Conservation (phyloP, 2,797 vertebrate species). For the Tadarida brasiliensis region DNA sequence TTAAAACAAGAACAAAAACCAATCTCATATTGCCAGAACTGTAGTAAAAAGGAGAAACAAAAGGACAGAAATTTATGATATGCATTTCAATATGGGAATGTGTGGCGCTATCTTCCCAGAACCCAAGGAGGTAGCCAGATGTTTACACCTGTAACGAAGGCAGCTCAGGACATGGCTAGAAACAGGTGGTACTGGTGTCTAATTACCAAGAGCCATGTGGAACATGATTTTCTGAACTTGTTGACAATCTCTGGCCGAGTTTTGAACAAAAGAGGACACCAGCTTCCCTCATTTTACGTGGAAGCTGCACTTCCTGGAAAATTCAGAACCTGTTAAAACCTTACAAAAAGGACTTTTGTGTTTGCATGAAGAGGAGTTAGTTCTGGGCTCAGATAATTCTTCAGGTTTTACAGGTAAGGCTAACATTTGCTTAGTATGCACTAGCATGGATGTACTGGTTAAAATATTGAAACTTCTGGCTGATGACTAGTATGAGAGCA, state of each 20-base stretch:
- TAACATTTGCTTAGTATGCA: not conserved
- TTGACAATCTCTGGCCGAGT: not conserved
- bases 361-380: not conserved
- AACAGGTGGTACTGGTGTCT: accelerated
- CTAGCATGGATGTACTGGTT: not conserved
- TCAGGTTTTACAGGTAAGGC: not conserved
- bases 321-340: not conserved
- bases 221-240: not conserved
- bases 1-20: not conserved
- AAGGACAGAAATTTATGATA: not conserved
- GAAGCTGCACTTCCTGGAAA: conserved; percentile 50
- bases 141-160: not conserved
- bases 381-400: not conserved
- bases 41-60: not conserved
- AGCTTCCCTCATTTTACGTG: not conserved
- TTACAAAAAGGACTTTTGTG: not conserved
- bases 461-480: not conserved
- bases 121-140: not conserved
- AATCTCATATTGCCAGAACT: not conserved
- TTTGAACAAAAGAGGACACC: not conserved
- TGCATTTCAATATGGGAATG: not conserved
- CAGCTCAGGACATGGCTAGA: accelerated
- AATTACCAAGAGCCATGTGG: not conserved
- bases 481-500: not conserved
- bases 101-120: not conserved